Evolutionary conservation across 2,888 invertebrate species (phyloP).

Genomic region (Ochropleura plecta): DNA sequence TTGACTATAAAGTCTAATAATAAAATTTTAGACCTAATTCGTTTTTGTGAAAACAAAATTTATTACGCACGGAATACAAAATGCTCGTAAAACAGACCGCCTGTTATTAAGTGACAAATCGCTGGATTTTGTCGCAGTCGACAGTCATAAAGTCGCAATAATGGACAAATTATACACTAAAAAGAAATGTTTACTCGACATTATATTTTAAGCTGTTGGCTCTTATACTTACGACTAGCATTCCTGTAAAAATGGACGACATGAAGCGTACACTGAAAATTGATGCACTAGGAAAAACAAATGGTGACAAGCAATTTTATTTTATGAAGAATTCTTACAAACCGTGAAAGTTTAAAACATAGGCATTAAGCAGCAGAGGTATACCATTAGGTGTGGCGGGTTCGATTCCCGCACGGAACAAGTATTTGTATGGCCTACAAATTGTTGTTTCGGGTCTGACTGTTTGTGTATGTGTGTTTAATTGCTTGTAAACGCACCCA

Average conservation of each 20-base stretch:
- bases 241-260: conserved; percentile 18
- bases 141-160: conserved; percentile 81
- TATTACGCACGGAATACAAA: conserved; percentile 76
- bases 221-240: conserved; percentile 34
- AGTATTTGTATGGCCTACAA: no score
- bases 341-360: no score
- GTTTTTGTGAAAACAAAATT: conserved; percentile 82
- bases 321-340: no score
- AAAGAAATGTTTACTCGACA: conserved; percentile 76
- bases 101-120: conserved; percentile 86
- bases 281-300: not conserved
- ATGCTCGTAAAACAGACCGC: conserved; percentile 81
- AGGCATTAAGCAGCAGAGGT: no score
- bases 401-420: no score
- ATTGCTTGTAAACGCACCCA: no score
- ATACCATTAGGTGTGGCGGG: no score
- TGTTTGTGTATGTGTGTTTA: no score
- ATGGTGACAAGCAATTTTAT: no score
- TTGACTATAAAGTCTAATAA: conserved; percentile 81
- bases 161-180: conserved; percentile 83
- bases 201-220: conserved; percentile 64
- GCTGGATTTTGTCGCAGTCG: conserved; percentile 78
- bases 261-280: not conserved
- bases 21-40: conserved; percentile 83
- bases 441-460: no score